These are phyloP conservation scores for Melinaea menophilus DNA, from an alignment of 2,888 invertebrate genomes.

Conservation along the genomic window DNA sequence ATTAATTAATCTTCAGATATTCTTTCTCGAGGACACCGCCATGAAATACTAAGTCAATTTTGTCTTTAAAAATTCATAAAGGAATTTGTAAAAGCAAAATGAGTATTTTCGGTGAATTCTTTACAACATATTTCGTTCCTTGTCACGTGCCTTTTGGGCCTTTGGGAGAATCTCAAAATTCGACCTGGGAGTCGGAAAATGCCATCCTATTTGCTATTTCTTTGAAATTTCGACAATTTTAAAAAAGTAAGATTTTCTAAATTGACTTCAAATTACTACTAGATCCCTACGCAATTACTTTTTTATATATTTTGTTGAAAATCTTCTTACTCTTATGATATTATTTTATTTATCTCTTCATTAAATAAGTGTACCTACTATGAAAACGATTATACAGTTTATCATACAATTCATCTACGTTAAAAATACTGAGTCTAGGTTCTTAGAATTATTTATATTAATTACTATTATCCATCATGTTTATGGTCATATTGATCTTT, in stretches of 20 bases:
- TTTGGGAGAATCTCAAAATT: constrained; percentile 48
- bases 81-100: constrained; percentile 29
- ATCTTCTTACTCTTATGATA: too few relatives aligned
- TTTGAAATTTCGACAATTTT: constrained; percentile 23
- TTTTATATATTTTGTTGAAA: too few relatives aligned
- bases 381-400: neutral
- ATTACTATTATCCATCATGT: too few relatives aligned
- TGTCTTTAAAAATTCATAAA: constrained; percentile 39
- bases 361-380: too few relatives aligned
- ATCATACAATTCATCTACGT: neutral
- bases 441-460: neutral
- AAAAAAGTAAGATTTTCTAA: constrained; percentile 14
- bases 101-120: constrained; percentile 40
- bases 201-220: constrained; percentile 39
- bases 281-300: too few relatives aligned
- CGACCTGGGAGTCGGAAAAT: constrained; percentile 50
- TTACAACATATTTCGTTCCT: constrained; percentile 40
- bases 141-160: constrained; percentile 42
- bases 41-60: constrained; percentile 28
- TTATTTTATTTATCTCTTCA: neutral
- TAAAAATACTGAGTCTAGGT: neutral
- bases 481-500: neutral
- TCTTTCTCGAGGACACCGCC: constrained; percentile 8
- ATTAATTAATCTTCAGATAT: constrained; percentile 8
- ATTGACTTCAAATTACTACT: neutral